phyloP scores from a whole-genome alignment of 2,797 vertebrate genomes.

The Aldrovandia affinis region DNA sequence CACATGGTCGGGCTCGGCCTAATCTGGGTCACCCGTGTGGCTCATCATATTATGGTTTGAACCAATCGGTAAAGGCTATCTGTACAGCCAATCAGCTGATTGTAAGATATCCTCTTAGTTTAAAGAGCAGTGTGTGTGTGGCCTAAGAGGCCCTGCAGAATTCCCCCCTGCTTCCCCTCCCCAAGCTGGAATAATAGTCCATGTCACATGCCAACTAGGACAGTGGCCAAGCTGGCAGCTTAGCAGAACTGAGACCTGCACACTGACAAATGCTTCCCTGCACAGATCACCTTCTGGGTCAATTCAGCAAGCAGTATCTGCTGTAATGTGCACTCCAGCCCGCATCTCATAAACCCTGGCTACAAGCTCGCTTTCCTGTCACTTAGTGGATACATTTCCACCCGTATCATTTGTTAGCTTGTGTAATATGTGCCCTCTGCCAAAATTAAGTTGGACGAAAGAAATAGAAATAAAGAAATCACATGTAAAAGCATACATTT shows the following conservation, averaged over 20 bases:
- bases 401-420: too few relatives aligned
- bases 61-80: background rate
- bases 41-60: background rate
- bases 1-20: background rate
- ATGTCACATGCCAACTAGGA: constrained; percentile 27
- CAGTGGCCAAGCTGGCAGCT: constrained; percentile 1
- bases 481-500: too few relatives aligned
- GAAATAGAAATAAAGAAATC: too few relatives aligned
- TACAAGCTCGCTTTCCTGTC: constrained; percentile 3
- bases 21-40: background rate
- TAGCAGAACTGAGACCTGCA: background rate
- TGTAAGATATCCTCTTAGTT: constrained; percentile 10
- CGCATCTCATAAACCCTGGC: background rate
- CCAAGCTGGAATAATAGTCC: constrained; percentile 31
- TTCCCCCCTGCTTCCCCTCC: constrained; percentile 10
- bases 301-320: background rate
- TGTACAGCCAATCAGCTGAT: background rate
- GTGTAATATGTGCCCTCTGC: too few relatives aligned
- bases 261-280: constrained; percentile 12
- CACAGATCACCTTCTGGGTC: constrained; percentile 3
- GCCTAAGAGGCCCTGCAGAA: background rate
- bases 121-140: constrained; percentile 10
- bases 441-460: too few relatives aligned
- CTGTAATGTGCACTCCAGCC: background rate
- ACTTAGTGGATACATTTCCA: background rate